Percentiles rank a stretch among this genome's conserved stretches.
phyloP scores from a whole-genome alignment of 2,888 invertebrate genomes.

The Parthenolecanium corni region DNA sequence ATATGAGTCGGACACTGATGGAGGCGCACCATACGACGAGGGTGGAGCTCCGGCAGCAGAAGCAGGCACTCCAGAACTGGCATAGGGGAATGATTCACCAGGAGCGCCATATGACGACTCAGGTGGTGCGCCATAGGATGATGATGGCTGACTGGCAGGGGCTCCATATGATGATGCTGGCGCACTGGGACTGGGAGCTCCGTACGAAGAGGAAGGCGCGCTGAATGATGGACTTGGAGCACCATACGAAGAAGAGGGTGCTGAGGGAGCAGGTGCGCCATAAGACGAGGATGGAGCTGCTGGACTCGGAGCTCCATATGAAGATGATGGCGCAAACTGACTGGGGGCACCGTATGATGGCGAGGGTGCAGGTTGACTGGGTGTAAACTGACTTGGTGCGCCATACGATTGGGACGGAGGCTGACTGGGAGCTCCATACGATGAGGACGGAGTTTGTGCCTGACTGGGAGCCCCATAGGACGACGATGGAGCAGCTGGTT shows the following conservation, averaged over 20 bases:
- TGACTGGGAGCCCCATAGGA: constrained; percentile 29
- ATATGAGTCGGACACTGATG: constrained; percentile 28
- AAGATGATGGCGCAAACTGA: constrained; percentile 28
- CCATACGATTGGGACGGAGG: constrained; percentile 17
- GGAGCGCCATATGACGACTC: constrained; percentile 14
- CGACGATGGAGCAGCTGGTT: constrained; percentile 6
- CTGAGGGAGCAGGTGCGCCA: constrained; percentile 36
- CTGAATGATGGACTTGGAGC: constrained; percentile 21
- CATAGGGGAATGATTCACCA: background rate
- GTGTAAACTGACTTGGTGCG: constrained; percentile 21
- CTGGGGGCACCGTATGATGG: constrained; percentile 30
- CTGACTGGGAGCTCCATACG: constrained; percentile 27
- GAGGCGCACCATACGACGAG: constrained; percentile 34
- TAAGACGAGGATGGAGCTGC: constrained; percentile 24
- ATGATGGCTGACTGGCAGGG: constrained; percentile 1
- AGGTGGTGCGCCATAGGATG: constrained; percentile 14
- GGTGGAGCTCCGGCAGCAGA: constrained; percentile 31
- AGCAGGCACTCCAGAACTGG: background rate
- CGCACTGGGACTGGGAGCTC: constrained; percentile 8
- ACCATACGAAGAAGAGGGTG: constrained; percentile 33
- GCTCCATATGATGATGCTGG: constrained; percentile 3
- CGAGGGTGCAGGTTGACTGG: constrained; percentile 26
- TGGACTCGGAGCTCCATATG: constrained; percentile 20
- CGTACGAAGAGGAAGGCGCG: constrained; percentile 25
- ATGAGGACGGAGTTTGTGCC: constrained; percentile 7